Base-by-base conservation (phyloP, 2,888 invertebrate genomes). In the Caenorhabditis becei region DNA sequence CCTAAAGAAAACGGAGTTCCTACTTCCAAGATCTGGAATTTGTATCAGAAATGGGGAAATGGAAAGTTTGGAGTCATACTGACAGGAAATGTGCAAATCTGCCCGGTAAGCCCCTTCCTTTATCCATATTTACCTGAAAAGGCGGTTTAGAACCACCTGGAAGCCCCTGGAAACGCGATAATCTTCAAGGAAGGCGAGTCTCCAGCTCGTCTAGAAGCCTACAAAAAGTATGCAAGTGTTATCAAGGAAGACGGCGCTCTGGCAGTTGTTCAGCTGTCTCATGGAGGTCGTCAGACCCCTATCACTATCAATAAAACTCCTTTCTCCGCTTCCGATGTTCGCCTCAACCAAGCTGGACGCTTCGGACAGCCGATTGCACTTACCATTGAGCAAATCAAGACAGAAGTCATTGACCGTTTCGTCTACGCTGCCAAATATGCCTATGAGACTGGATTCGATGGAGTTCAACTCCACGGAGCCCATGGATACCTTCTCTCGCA, bases 401-500 rank as follows among this genome's bases (percentile, higher is more conserved):
- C 86, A 5, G 85, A 88, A 59, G 83, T 85, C 14, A 70, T 85
- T 53, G 82, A 82, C 65, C 49, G 85, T 35, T 85, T 83, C 24
- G 81, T 79, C 1, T 83, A 77, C 37, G 85, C 85, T 8, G 80
- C 85, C 18, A 80, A 83, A 35, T 71, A 69, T 24, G 65, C 75
- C 10, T 72, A 75, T n/a, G 83, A 85, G 44, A 63, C 67, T 51
- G 87, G 86, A 37, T 87, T 87, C 56, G 87, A 87, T 54, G 87
- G 87, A 23, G 82, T 86, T 5, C 66, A 87, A 65, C 70, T 87
- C 18, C 87, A 87, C 61, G 80, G 79, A 3, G 87, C 87, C n/a
- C 86, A 87, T 58, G 87, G 87, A 20, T 87, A 83, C 61, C 72
- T 87, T 3, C 67, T 87, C 0, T 77, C 87, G 2, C 87, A 86